Evolutionary conservation across 2,113 vertebrate genomes (phyloP).

Genomic region (Dromaius novaehollandiae): DNA sequence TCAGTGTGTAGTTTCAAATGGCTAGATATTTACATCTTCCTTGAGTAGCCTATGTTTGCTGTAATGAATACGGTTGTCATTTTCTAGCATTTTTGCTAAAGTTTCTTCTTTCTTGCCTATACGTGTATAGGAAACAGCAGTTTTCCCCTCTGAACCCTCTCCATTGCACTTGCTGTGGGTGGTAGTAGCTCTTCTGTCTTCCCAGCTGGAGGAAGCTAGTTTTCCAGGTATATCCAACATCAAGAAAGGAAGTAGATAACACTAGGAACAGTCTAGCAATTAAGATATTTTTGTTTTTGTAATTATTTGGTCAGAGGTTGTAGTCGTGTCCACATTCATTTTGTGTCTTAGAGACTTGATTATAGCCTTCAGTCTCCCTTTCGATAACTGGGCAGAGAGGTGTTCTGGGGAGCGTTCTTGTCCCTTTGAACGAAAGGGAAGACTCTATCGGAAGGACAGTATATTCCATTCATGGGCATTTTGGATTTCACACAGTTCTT

Average conservation of each 20-base stretch:
- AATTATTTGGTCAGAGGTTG: not conserved
- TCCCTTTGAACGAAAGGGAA: not conserved
- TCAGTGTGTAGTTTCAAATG: fast-evolving
- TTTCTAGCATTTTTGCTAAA: not conserved
- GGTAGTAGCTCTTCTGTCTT: not conserved
- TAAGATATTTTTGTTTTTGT: not conserved
- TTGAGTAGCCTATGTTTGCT: fast-evolving
- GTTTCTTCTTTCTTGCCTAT: not conserved
- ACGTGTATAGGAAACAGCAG: fast-evolving
- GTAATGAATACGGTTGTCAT: fast-evolving
- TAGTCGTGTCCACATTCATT: fast-evolving
- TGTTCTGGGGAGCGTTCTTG: not conserved
- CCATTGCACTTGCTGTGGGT: not conserved
- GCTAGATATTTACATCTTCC: not conserved
- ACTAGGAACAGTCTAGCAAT: fast-evolving
- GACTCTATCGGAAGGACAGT: not conserved
- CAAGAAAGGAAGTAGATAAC: not conserved
- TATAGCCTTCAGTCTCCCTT: not conserved
- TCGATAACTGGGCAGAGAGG: not conserved
- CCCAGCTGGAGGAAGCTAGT: fast-evolving
- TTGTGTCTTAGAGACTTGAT: not conserved
- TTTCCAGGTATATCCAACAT: not conserved
- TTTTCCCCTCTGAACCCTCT: not conserved
- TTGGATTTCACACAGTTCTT: not conserved
- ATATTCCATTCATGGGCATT: not conserved